phyloP scores from a whole-genome alignment of 1,140 invertebrate genomes.

The Pseudomyrmex pallidus region DNA sequence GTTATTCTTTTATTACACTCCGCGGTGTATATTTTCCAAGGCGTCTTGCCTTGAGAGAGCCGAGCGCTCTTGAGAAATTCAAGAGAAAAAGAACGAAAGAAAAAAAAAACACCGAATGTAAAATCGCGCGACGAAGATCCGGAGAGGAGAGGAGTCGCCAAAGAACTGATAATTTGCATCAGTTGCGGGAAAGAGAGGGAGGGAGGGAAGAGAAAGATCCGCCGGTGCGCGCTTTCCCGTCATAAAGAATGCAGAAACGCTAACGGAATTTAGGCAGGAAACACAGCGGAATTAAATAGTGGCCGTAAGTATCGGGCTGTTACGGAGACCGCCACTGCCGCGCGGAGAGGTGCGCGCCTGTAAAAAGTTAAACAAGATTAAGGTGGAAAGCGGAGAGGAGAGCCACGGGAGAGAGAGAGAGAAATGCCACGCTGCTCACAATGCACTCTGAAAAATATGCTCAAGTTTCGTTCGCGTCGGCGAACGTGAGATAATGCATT shows the following conservation, averaged over 20 bases:
- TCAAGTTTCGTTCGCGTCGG: slow-evolving; percentile 9
- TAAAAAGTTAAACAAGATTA: slow-evolving; percentile 60
- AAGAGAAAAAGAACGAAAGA: not conserved
- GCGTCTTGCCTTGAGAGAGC: not conserved
- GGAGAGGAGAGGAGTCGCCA: not conserved
- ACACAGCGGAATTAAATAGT: slow-evolving; percentile 37
- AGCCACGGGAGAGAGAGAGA: slow-evolving; percentile 13
- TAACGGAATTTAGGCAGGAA: slow-evolving; percentile 41
- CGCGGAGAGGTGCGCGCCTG: not conserved
- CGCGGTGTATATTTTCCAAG: not conserved
- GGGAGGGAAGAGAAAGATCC: not conserved
- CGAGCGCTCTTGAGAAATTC: slow-evolving; percentile 22
- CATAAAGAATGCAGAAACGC: slow-evolving; percentile 40
- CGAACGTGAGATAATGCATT: slow-evolving; percentile 14
- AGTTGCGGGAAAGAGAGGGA: not conserved
- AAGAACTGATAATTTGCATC: slow-evolving; percentile 42
- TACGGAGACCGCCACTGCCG: not conserved
- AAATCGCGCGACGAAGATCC: not conserved
- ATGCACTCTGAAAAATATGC: slow-evolving; percentile 49
- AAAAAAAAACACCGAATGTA: not conserved
- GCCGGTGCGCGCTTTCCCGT: not conserved
- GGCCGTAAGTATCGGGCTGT: slow-evolving; percentile 43
- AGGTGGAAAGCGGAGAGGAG: slow-evolving; percentile 35
- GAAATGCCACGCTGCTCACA: slow-evolving; percentile 35
- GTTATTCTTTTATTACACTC: slow-evolving; percentile 21